phyloP scores from a whole-genome alignment of 1,140 invertebrate genomes.

The Luehdorfia chinensis region DNA sequence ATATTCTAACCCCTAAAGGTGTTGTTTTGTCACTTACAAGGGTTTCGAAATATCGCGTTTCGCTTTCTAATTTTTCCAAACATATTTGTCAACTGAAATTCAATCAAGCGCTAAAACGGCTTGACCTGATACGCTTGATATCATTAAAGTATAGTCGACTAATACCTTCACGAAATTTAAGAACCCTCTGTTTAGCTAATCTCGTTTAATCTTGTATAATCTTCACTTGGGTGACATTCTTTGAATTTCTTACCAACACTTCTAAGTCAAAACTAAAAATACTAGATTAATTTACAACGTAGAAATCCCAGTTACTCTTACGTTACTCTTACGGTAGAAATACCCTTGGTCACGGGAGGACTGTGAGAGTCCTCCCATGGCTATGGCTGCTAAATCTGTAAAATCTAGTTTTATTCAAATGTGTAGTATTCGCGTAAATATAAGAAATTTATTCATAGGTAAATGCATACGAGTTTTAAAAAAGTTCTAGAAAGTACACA shows the following conservation, averaged over 20 bases:
- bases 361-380: too few species aligned
- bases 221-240: neutral
- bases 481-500: too few species aligned
- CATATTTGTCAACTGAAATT: conserved; percentile 13
- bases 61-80: neutral
- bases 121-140: conserved; percentile 4
- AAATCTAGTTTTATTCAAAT: too few species aligned
- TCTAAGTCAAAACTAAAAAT: neutral
- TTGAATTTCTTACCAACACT: neutral
- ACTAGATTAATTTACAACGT: too few species aligned
- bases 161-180: conserved; percentile 8
- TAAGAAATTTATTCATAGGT: too few species aligned
- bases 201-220: conserved; percentile 6
- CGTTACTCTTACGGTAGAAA: too few species aligned
- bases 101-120: conserved; percentile 14
- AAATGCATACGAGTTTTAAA: too few species aligned
- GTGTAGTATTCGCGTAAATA: too few species aligned
- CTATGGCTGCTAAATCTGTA: too few species aligned
- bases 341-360: too few species aligned
- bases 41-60: conserved; percentile 3
- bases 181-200: conserved; percentile 11
- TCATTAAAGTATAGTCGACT: conserved; percentile 10
- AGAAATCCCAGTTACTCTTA: too few species aligned
- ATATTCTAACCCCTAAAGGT: too few species aligned
- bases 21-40: neutral